These are phyloP conservation scores for Aporophyla lueneburgensis DNA, from an alignment of 2,888 invertebrate genomes.

Conservation along the genomic window DNA sequence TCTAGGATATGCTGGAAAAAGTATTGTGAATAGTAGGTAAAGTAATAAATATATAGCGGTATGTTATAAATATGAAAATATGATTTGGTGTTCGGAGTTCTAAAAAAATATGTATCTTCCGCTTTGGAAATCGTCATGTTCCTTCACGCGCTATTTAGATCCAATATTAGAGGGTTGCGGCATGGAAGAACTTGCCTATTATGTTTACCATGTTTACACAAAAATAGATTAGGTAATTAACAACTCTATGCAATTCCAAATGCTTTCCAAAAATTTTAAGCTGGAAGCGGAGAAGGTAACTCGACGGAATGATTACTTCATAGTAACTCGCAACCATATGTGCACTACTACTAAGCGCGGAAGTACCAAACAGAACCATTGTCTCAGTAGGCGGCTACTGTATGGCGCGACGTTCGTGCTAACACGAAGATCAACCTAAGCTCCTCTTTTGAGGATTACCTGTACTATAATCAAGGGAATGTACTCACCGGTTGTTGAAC, in stretches of 20 bases:
- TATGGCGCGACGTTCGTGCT: not conserved
- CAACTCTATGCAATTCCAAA: not conserved
- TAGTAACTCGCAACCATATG: not conserved
- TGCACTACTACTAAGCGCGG: not conserved
- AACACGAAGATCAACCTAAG: not conserved
- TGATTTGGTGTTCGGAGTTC: not conserved
- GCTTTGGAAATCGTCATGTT: not conserved
- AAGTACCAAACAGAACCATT: not conserved
- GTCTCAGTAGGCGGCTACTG: not conserved
- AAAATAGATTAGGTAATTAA: not conserved
- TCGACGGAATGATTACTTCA: not conserved
- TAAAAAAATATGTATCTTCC: not conserved
- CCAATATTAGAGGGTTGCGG: not conserved
- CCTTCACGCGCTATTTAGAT: not conserved
- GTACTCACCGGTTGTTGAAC: slow-evolving; percentile 64
- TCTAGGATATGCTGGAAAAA: not conserved
- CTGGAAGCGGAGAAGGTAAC: not conserved
- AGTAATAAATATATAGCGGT: not conserved
- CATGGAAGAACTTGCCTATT: not conserved
- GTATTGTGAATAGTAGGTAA: no score
- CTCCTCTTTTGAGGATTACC: not conserved
- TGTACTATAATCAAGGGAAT: not conserved
- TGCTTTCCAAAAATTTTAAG: not conserved
- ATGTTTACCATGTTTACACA: not conserved
- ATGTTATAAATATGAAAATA: not conserved